Base-by-base conservation (phyloP, 2,888 invertebrate genomes). In the Metallyticus violacea region DNA sequence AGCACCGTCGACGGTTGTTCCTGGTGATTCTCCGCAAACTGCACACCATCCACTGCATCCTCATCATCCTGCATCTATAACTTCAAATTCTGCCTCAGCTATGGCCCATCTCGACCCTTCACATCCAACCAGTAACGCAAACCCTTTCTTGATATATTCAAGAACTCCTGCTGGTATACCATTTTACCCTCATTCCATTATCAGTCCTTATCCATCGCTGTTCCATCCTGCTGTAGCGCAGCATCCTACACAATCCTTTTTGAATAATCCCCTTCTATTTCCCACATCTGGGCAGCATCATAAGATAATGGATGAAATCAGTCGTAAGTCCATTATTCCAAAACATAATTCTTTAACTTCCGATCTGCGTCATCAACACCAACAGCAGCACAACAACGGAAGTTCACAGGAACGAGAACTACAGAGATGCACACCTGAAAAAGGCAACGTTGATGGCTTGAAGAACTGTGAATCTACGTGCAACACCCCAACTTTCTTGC, bases 141-240 rank as follows among this genome's bases (percentile, higher is more conserved):
- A 86, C 90, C 96, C 95, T 0, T 96, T 96, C 90, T 93, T 96
- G 22, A 94, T 96, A 91, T 96, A 96, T 90, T 91, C 92, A 1
- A 93, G 96, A 88, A 94, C 95, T 9, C 94, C 95, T 1, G 29
- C 85, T 22, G 79, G 81, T 5, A 91, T 92, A 29, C 90, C 92
- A 0, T 90, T 91, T 87, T 92, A 88, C 89, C 91, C 87, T 91
- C 88, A 90, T 94, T 87, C 94, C 94, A 1, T 95, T 95, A 82
- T 82, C 40, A 82, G 76, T 25, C 89, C 94, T 1, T 90, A 90
- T 77, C 89, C 90, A 22, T 88, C 89, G 9, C 87, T 90, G 27
- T 88, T 90, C 79, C 89, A 83, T 77, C 89, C 87, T 9, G 86
- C 81, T n/a, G 88, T 81, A 29, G 85, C 80, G 80, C 87, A 82